phyloP scores from a whole-genome alignment of 2,113 vertebrate species.

The Dascyllus trimaculatus region DNA sequence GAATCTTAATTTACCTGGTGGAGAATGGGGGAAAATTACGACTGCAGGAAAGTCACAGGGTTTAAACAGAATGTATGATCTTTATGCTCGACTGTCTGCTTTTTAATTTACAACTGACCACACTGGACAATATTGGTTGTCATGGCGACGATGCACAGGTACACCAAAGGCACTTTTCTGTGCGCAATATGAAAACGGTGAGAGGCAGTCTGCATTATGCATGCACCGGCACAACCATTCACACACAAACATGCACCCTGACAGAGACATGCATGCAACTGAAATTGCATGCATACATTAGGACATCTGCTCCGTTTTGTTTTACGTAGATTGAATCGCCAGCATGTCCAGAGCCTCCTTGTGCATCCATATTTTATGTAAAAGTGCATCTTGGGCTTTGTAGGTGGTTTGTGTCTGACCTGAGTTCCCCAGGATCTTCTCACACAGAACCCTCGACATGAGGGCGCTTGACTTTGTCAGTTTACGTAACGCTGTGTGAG shows the following conservation, averaged over 20 bases:
- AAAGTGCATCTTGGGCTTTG: too few relatives aligned
- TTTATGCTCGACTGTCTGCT: not conserved
- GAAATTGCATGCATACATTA: not conserved
- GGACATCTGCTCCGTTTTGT: not conserved
- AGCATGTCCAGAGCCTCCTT: too few relatives aligned
- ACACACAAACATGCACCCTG: not conserved
- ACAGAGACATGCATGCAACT: not conserved
- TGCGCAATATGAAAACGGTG: not conserved
- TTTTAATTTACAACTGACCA: constrained; percentile 9
- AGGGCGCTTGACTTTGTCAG: not conserved
- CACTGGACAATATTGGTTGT: constrained; percentile 25
- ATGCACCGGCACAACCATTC: not conserved
- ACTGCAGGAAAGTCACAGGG: not conserved
- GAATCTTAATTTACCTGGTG: constrained; percentile 14
- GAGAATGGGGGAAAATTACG: not conserved
- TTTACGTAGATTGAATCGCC: not conserved
- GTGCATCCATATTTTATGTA: too few relatives aligned
- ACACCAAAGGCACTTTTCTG: constrained; percentile 23
- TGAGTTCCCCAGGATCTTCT: not conserved
- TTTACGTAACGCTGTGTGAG: not conserved
- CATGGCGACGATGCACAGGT: constrained; percentile 44
- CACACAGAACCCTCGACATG: not conserved
- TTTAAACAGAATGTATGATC: not conserved
- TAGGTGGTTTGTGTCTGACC: not conserved
- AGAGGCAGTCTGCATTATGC: constrained; percentile 5